Percentiles rank a stretch among this genome's conserved stretches.
Evolutionary conservation across 2,113 vertebrate genomes (phyloP).

Genomic region (Mastomys natalensis): DNA sequence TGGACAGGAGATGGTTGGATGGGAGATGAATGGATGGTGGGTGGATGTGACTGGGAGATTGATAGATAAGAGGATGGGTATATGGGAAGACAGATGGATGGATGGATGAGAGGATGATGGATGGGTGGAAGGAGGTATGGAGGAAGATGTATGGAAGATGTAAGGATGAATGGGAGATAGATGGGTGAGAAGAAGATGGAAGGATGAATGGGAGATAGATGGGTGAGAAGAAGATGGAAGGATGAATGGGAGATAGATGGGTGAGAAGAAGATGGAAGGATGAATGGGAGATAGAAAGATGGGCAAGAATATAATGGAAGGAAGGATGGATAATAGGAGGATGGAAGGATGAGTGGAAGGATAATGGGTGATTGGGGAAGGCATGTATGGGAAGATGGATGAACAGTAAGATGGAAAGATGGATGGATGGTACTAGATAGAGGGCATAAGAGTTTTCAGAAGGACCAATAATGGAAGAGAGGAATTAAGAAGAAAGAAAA

Average conservation of each 20-base stretch:
- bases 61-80: not conserved
- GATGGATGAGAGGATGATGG: not conserved
- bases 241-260: too few relatives aligned
- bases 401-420: too few relatives aligned
- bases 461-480: constrained; percentile 39
- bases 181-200: too few relatives aligned
- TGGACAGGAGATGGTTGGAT: too few relatives aligned
- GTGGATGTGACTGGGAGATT: too few relatives aligned
- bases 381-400: too few relatives aligned
- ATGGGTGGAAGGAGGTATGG: not conserved
- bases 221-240: not conserved
- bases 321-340: too few relatives aligned
- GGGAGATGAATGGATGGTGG: not conserved
- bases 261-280: not conserved
- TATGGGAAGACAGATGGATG: not conserved
- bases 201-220: not conserved
- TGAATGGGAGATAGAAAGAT: not conserved
- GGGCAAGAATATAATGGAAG: too few relatives aligned
- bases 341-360: not conserved
- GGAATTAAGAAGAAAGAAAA: not conserved
- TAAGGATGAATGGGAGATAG: not conserved
- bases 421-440: not conserved
- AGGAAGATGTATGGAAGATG: not conserved
- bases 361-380: too few relatives aligned
- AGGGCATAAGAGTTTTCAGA: not conserved